These are phyloP conservation scores for Pseudococcus viburni DNA, from an alignment of 2,888 invertebrate species.

Conservation along the genomic window DNA sequence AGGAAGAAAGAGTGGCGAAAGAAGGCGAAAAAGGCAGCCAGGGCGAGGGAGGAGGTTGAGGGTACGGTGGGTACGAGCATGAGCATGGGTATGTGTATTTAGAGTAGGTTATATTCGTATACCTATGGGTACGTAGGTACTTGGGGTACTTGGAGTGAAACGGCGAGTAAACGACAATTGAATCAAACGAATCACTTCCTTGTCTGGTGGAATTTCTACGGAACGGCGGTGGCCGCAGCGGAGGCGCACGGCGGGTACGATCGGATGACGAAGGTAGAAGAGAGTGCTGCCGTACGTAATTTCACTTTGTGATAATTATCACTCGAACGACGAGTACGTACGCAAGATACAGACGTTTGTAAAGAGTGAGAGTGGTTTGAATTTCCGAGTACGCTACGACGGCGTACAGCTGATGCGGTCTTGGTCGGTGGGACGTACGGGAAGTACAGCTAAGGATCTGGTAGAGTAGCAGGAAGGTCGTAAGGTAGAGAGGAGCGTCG, in stretches of 20 bases:
- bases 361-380: constrained; percentile 65
- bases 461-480: constrained; percentile 56
- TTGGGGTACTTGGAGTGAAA: constrained; percentile 47
- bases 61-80: no score
- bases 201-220: constrained; percentile 63
- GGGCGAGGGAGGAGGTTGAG: neutral
- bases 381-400: constrained; percentile 47
- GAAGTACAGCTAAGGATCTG: constrained; percentile 29
- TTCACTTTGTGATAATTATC: constrained; percentile 65
- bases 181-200: constrained; percentile 65
- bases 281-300: constrained; percentile 57
- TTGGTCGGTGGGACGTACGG: constrained; percentile 40
- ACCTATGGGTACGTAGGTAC: neutral
- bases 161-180: constrained; percentile 58
- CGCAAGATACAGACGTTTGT: constrained; percentile 51
- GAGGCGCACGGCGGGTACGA: no score
- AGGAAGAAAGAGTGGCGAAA: neutral
- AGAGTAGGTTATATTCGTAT: constrained; percentile 19
- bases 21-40: neutral
- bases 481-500: constrained; percentile 51
- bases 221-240: neutral
- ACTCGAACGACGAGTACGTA: constrained; percentile 59
- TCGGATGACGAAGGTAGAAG: constrained; percentile 14
- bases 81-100: neutral
- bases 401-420: neutral